phyloP scores from a whole-genome alignment of 2,888 invertebrate species.

The Caenorhabditis parvicauda region DNA sequence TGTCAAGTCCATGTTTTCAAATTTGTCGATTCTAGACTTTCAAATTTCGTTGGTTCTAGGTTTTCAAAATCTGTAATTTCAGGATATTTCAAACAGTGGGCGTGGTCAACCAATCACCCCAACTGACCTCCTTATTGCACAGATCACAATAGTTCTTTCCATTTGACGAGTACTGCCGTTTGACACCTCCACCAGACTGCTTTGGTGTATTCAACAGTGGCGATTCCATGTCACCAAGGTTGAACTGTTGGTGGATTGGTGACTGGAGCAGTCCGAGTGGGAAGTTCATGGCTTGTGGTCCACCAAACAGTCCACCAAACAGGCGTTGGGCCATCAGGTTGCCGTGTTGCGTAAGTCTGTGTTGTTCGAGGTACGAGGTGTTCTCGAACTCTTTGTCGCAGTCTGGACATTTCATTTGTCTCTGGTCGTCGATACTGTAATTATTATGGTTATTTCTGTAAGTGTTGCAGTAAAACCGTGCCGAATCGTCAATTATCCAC shows the following conservation, averaged over 20 bases:
- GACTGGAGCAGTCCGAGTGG: constrained; percentile 15
- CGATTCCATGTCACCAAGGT: constrained; percentile 14
- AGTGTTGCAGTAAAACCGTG: too few species aligned
- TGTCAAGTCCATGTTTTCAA: too few species aligned
- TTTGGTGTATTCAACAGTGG: too few species aligned
- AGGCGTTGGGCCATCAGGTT: constrained; percentile 60
- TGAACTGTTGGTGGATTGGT: constrained; percentile 16
- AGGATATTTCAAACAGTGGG: too few species aligned
- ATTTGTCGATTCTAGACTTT: too few species aligned
- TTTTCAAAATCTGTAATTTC: too few species aligned
- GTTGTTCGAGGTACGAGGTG: constrained; percentile 95
- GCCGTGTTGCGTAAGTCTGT: constrained; percentile 94
- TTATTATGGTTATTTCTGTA: background rate
- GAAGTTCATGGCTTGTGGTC: constrained; percentile 5
- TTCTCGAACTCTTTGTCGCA: constrained; percentile 99
- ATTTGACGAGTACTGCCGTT: constrained; percentile 56
- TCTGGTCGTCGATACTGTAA: background rate
- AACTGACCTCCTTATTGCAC: constrained; percentile 60
- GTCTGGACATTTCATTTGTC: constrained; percentile 82
- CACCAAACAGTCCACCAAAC: constrained; percentile 14
- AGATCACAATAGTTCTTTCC: constrained; percentile 63
- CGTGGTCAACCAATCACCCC: too few species aligned
- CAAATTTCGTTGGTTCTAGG: too few species aligned
- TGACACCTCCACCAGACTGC: constrained; percentile 34
- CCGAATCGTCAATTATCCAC: too few species aligned